Percentiles rank a stretch among this genome's conserved stretches.
These are phyloP conservation scores for Seriola aureovittata DNA, from an alignment of 2,113 vertebrate species.

Conservation along the genomic window DNA sequence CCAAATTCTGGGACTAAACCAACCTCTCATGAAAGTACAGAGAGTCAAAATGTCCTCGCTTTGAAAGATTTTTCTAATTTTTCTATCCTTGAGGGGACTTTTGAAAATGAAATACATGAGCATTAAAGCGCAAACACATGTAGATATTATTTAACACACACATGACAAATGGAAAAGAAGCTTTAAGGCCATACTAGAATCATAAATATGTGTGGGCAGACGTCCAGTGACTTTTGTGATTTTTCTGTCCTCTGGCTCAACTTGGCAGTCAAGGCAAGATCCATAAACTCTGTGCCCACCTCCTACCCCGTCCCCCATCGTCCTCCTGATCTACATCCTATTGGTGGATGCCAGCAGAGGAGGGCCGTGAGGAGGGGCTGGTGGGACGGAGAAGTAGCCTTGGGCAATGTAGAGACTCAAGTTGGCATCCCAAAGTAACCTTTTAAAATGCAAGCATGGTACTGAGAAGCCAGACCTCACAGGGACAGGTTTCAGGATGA, in stretches of 20 bases:
- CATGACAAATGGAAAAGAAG: slow-evolving; percentile 26
- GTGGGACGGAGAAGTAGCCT: slow-evolving; percentile 27
- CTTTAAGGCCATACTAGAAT: slow-evolving; percentile 26
- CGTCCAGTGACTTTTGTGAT: slow-evolving; percentile 29
- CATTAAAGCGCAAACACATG: background rate
- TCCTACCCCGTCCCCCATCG: slow-evolving; percentile 16
- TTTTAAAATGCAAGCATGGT: slow-evolving; percentile 73
- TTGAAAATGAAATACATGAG: background rate
- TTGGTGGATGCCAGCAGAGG: slow-evolving; percentile 25
- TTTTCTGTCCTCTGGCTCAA: slow-evolving; percentile 26
- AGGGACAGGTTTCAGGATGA: slow-evolving; percentile 67
- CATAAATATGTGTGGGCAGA: slow-evolving; percentile 34
- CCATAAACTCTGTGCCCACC: slow-evolving; percentile 14
- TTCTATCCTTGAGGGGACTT: background rate
- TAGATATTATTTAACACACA: slow-evolving; percentile 12
- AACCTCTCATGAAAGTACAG: background rate
- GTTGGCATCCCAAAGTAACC: slow-evolving; percentile 75
- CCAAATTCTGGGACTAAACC: background rate
- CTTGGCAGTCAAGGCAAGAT: slow-evolving; percentile 43
- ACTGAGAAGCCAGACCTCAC: slow-evolving; percentile 64
- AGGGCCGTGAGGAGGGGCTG: slow-evolving; percentile 3
- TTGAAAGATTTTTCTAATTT: background rate
- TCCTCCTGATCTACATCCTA: slow-evolving; percentile 27
- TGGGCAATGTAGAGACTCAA: slow-evolving; percentile 43
- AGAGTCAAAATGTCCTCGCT: background rate